A percentile compares a stretch with the other conserved stretches of the same genome.
These are phyloP conservation scores for Anthonomus grandis DNA, from an alignment of 1,140 invertebrate genomes.

Conservation along the genomic window DNA sequence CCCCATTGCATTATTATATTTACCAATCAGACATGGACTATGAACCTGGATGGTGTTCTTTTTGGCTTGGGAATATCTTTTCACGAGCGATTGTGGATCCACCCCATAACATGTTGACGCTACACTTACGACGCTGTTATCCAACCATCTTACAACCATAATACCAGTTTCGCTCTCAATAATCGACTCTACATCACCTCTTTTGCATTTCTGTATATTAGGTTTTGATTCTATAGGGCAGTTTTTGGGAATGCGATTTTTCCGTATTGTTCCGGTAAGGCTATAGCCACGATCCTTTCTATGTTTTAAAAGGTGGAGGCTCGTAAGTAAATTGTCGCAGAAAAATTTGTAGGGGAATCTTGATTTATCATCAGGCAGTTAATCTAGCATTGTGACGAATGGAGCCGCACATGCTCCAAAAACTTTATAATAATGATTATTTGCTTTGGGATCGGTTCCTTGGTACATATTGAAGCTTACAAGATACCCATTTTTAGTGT, in stretches of 20 bases:
- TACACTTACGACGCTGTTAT: constrained; percentile 38
- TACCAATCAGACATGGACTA: constrained; percentile 41
- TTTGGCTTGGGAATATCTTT: constrained; percentile 45
- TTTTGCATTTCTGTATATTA: too few relatives aligned
- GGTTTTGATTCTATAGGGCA: background rate
- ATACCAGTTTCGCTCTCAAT: constrained; percentile 19
- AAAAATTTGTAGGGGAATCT: background rate
- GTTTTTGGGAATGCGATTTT: background rate
- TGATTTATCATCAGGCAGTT: background rate
- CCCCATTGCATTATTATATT: constrained; percentile 46
- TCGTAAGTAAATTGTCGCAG: background rate
- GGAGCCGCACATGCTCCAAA: constrained; percentile 7
- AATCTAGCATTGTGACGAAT: constrained; percentile 10
- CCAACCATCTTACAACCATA: constrained; percentile 33
- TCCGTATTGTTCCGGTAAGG: background rate
- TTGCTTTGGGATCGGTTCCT: constrained; percentile 8
- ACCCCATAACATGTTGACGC: constrained; percentile 30
- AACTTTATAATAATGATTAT: background rate
- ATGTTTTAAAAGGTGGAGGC: background rate
- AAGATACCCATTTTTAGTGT: background rate
- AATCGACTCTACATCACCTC: too few relatives aligned
- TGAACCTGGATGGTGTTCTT: constrained; percentile 44
- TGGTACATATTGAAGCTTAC: constrained; percentile 15
- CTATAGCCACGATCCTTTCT: background rate
- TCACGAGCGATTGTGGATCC: constrained; percentile 32